Evolutionary conservation across 1,140 invertebrate genomes (phyloP).

Genomic region (Caenorhabditis inopinata): DNA sequence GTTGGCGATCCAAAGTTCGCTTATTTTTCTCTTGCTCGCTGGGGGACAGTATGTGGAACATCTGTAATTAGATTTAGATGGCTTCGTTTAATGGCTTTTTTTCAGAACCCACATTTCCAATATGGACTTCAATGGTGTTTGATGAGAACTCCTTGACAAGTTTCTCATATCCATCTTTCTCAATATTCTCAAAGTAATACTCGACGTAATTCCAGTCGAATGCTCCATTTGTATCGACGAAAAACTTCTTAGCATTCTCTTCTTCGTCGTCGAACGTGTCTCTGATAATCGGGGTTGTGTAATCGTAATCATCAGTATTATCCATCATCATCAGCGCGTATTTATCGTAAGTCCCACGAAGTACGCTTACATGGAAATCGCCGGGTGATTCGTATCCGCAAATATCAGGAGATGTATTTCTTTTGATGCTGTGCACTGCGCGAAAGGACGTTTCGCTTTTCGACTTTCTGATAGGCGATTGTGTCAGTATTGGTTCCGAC

Average conservation of each 20-base stretch:
- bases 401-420: neutral
- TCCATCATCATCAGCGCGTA: conserved; percentile 3
- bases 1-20: neutral
- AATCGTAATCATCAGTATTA: neutral
- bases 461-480: neutral
- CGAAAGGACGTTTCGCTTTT: conserved; percentile 1
- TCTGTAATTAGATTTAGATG: neutral
- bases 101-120: neutral
- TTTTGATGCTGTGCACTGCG: neutral
- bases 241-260: conserved; percentile 26
- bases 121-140: conserved; percentile 9
- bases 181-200: conserved; percentile 5
- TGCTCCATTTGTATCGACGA: neutral
- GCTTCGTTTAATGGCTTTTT: neutral
- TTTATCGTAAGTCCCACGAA: neutral
- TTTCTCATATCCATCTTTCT: conserved; percentile 16
- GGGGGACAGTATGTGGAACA: neutral
- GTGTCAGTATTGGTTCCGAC: neutral
- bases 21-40: neutral
- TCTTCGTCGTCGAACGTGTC: conserved; percentile 14
- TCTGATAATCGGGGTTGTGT: neutral
- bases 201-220: conserved; percentile 16
- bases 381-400: neutral
- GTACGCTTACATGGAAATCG: neutral
- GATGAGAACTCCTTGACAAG: conserved; percentile 2